A percentile compares a stretch with the other conserved stretches of the same genome.
These are phyloP conservation scores for Enhydra lutris DNA, from an alignment of 2,113 vertebrate species.

Conservation along the genomic window DNA sequence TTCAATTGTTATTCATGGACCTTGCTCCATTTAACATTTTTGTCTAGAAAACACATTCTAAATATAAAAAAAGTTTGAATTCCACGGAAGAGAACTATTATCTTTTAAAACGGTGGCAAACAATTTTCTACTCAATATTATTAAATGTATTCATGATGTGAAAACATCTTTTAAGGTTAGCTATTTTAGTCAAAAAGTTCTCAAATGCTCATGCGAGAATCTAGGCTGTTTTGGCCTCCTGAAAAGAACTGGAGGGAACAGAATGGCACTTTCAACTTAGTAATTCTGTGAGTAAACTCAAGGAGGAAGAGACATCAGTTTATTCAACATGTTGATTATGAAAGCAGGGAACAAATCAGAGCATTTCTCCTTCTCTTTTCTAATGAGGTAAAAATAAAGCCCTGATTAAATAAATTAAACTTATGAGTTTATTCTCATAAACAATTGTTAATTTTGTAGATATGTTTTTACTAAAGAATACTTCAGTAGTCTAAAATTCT, in stretches of 20 bases:
- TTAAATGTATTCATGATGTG: not conserved
- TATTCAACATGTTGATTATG: not conserved
- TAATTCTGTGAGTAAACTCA: not conserved
- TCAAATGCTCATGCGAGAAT: not conserved
- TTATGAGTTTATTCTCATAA: not conserved
- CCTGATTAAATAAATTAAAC: not conserved
- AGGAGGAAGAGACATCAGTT: not conserved
- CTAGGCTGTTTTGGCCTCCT: not conserved
- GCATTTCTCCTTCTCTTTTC: not conserved
- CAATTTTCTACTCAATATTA: not conserved
- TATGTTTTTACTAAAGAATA: not conserved
- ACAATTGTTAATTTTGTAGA: not conserved
- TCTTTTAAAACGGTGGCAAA: not conserved
- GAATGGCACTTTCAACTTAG: not conserved
- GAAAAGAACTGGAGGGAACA: not conserved
- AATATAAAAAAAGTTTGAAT: not conserved
- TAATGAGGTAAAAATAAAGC: not conserved
- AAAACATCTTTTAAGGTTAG: not conserved
- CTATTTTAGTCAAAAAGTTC: not conserved
- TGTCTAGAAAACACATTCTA: not conserved
- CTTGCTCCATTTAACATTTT: not conserved
- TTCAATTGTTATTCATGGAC: not conserved
- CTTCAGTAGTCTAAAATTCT: not conserved
- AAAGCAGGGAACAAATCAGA: not conserved
- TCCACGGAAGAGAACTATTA: not conserved